Percentiles rank a stretch among this genome's conserved stretches.
Evolutionary conservation across 2,113 vertebrate genomes (phyloP).

Genomic region (Hyla sarda): DNA sequence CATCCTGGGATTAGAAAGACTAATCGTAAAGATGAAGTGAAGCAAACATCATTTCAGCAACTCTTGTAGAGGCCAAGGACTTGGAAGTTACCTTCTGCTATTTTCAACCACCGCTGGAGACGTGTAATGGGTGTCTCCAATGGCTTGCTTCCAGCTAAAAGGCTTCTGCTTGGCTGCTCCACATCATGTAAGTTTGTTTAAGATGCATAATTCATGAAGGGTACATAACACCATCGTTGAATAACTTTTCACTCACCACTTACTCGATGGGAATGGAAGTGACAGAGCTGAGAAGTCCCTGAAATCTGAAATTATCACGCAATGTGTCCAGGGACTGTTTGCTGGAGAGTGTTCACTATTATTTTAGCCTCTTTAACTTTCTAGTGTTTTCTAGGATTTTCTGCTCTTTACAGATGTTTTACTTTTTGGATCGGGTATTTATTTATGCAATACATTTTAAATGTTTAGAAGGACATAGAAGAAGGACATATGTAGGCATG

Average conservation of each 20-base stretch:
- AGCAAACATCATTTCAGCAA: conserved; percentile 58
- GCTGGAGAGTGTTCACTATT: conserved; percentile 43
- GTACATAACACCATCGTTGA: conserved; percentile 73
- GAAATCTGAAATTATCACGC: conserved; percentile 65
- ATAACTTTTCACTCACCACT: conserved; percentile 71
- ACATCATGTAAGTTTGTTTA: conserved; percentile 82
- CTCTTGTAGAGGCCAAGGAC: conserved; percentile 52
- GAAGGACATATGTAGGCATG: not conserved
- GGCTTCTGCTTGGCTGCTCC: conserved; percentile 72
- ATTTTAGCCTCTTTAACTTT: conserved; percentile 47
- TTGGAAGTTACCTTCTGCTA: conserved; percentile 43
- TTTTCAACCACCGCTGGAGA: conserved; percentile 66
- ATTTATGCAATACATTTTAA: not conserved
- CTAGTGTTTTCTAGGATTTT: conserved; percentile 20
- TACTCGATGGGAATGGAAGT: conserved; percentile 66
- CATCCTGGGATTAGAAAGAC: conserved; percentile 65
- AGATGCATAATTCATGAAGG: conserved; percentile 88
- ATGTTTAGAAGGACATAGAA: not conserved
- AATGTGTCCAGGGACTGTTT: conserved; percentile 59
- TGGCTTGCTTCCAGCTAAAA: conserved; percentile 73
- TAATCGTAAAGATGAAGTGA: conserved; percentile 50
- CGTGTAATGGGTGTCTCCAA: conserved; percentile 66
- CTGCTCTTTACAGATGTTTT: not conserved
- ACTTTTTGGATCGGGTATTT: not conserved
- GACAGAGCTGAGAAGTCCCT: conserved; percentile 63